Evolutionary conservation across 2,797 vertebrate genomes (phyloP).

Genomic region (Sparidentex hasta): DNA sequence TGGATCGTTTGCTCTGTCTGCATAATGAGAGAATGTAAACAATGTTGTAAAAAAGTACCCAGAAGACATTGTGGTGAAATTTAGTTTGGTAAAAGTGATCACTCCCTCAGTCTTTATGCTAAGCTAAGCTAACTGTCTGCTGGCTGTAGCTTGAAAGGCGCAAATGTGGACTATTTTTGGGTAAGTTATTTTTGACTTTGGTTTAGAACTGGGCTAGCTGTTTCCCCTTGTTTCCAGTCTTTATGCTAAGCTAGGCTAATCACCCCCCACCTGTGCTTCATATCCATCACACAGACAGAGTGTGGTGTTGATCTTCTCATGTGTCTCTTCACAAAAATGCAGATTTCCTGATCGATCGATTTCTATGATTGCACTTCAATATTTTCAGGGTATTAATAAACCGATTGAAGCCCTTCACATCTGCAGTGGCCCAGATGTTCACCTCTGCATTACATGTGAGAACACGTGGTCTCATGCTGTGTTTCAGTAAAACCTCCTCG

Average conservation of each 20-base stretch:
- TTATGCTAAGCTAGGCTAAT: slow-evolving; percentile 27
- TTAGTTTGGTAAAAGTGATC: no score
- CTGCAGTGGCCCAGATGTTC: neutral
- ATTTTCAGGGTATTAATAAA: neutral
- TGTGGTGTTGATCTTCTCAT: fast-evolving
- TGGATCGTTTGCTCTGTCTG: neutral
- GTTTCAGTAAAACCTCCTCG: neutral
- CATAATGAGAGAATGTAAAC: neutral
- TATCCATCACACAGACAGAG: neutral
- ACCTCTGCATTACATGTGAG: neutral
- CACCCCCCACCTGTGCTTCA: neutral
- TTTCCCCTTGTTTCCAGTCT: neutral
- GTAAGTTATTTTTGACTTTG: no score
- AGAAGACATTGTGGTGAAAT: no score
- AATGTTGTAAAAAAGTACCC: no score
- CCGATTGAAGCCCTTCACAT: no score
- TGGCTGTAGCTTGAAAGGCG: no score
- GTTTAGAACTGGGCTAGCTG: neutral
- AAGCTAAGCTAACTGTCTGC: neutral
- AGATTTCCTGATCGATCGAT: neutral
- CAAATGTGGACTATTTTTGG: no score
- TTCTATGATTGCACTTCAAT: no score
- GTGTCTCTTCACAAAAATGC: neutral
- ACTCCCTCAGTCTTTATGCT: neutral
- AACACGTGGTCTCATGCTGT: neutral